A percentile compares a stretch with the other conserved stretches of the same genome.
These are phyloP conservation scores for Cuniculus paca DNA, from an alignment of 2,797 vertebrate genomes.

Conservation along the genomic window DNA sequence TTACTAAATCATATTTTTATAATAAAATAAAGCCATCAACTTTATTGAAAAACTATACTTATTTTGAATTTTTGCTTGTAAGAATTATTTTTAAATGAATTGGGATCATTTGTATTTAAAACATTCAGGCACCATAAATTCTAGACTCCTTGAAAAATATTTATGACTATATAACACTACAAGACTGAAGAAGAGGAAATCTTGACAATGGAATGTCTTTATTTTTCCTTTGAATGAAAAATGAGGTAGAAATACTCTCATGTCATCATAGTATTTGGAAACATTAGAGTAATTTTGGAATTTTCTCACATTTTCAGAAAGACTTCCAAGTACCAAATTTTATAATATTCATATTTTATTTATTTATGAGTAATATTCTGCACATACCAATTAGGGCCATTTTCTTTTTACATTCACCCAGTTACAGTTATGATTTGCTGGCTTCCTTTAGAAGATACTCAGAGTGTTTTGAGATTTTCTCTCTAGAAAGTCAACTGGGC, in stretches of 20 bases:
- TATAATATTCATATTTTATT: neutral
- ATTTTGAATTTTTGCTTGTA: neutral
- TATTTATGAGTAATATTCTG: neutral
- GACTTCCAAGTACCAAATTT: constrained; percentile 18
- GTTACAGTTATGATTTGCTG: constrained; percentile 18
- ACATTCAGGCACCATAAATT: neutral
- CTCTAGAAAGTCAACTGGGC: neutral
- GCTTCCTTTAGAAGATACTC: constrained; percentile 39
- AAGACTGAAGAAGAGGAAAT: neutral
- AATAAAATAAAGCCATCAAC: neutral
- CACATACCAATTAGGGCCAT: constrained; percentile 17
- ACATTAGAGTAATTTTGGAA: neutral
- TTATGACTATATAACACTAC: neutral
- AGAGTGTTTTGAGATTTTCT: neutral
- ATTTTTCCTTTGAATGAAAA: constrained; percentile 28
- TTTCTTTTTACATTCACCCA: constrained; percentile 35
- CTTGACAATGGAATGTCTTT: neutral
- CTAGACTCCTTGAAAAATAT: neutral
- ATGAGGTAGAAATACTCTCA: neutral
- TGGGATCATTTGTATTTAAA: neutral
- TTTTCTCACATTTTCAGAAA: constrained; percentile 48
- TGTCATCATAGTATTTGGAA: neutral
- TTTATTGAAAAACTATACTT: constrained; percentile 30
- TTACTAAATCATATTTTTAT: neutral
- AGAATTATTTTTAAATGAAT: neutral